Base-by-base conservation (phyloP, 1,140 invertebrate species). In the Tigriopus japonicus region DNA sequence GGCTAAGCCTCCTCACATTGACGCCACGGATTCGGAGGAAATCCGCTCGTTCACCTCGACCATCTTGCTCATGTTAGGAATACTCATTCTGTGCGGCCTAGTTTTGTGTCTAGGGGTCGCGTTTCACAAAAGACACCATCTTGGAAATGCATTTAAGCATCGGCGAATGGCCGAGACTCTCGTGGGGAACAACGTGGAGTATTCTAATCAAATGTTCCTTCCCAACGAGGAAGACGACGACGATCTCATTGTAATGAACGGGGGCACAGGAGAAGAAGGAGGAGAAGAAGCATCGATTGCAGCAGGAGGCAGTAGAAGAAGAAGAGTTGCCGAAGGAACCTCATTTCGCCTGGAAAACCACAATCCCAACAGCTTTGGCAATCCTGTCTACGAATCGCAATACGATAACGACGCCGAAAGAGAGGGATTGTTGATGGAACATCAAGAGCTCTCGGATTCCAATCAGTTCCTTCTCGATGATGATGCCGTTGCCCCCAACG, bases 131-230 rank as follows among this genome's bases (percentile, higher is more conserved):
- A 51, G 21, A 49, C n/a, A 58, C 28, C 23, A 41, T 6, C 55
- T 58, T 58, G 55, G 55, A 1, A 19, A 21, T 41, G 49, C 49
- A 13, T 61, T 61, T 15, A 61, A 61, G 40, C 59, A 61, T 51
- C 51, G 45, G 12, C 59, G 59, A n/a, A 61, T 61, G 59, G 45
- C 43, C 15, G 59, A 61, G 17, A 56, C 14, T 17, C 42, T 60
- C 10, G 21, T 52, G 14, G 23, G 15, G 1, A 61, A 49, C 17
- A 54, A 61, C 15, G 19, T 53, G 12, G 59, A 61, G 52, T 61
- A n/a, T 40, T 49, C 59, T 12, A 61, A 61, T 41, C 17, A 40
- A 24, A 61, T 61, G 59, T 61, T 56, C 49, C 23, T 61, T 17
- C 59, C 45, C 17, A 52, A 49, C 12, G 59, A 61, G 13, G 42